These are phyloP conservation scores for Uropetala carovei DNA, from an alignment of 2,888 invertebrate genomes.

Conservation along the genomic window DNA sequence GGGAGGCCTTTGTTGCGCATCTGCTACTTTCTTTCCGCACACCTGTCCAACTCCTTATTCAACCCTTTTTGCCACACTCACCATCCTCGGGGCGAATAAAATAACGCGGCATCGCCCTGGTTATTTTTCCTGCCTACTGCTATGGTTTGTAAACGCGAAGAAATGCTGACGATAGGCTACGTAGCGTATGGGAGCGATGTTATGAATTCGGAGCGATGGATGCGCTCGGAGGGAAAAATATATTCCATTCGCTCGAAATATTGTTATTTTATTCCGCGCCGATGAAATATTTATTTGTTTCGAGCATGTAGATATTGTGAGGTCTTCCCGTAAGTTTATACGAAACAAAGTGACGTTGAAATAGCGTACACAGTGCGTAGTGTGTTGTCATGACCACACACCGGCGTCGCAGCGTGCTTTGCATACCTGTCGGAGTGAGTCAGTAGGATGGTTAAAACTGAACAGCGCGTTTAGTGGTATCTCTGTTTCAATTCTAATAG, in stretches of 20 bases:
- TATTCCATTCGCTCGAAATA: background rate
- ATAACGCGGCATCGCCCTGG: background rate
- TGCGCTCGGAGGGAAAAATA: background rate
- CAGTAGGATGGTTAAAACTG: too few species aligned
- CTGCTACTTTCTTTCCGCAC: constrained; percentile 30
- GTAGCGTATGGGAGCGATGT: background rate
- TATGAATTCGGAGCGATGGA: background rate
- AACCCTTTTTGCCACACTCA: constrained; percentile 39
- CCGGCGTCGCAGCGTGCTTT: too few species aligned
- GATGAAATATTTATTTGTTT: too few species aligned
- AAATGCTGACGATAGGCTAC: background rate
- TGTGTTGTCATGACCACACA: too few species aligned
- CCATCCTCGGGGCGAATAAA: constrained; percentile 20
- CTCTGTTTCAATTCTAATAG: too few species aligned
- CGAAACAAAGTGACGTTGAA: too few species aligned
- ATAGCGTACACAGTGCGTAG: too few species aligned
- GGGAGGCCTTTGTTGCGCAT: constrained; percentile 20
- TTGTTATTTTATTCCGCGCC: background rate
- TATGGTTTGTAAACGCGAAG: constrained; percentile 17
- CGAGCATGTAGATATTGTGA: too few species aligned
- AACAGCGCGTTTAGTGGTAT: too few species aligned
- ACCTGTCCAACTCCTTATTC: constrained; percentile 37
- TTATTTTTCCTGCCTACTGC: background rate
- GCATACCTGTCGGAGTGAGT: too few species aligned
- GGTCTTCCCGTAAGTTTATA: too few species aligned